Percentiles rank a stretch among this genome's conserved stretches.
phyloP scores from a whole-genome alignment of 2,888 invertebrate genomes.

The Oxyteleia sp. region DNA sequence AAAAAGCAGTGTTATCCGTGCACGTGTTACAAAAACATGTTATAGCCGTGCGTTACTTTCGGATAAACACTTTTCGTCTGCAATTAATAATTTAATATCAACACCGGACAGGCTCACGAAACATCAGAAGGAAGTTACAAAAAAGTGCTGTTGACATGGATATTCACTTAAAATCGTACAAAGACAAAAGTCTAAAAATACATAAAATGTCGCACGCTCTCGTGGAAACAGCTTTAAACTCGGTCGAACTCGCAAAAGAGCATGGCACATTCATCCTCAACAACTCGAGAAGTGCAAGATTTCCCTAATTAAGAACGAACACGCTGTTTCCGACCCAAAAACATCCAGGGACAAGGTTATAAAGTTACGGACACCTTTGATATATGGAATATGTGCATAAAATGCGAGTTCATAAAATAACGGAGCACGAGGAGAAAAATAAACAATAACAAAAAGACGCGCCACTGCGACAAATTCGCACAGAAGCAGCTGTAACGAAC shows the following conservation, averaged over 20 bases:
- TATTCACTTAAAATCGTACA: conserved; percentile 66
- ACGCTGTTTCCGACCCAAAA: conserved; percentile 69
- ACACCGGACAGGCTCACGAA: conserved; percentile 11
- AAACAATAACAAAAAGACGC: no score
- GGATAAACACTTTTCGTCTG: background rate
- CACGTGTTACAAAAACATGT: no score
- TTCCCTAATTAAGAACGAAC: conserved; percentile 72
- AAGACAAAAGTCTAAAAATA: conserved; percentile 72
- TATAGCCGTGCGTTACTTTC: no score
- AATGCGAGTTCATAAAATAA: background rate
- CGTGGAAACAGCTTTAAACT: conserved; percentile 64
- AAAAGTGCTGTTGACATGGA: conserved; percentile 66
- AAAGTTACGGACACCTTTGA: conserved; percentile 21
- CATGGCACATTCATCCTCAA: conserved; percentile 71
- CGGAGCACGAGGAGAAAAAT: no score
- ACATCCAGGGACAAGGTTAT: conserved; percentile 64
- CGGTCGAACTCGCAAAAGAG: conserved; percentile 72
- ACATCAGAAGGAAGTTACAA: conserved; percentile 38
- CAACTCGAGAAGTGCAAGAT: conserved; percentile 64
- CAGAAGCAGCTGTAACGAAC: background rate
- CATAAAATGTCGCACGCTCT: conserved; percentile 60
- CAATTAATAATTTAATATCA: conserved; percentile 44
- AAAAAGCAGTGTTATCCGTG: no score
- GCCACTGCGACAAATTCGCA: background rate
- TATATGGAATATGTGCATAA: background rate